phyloP scores from a whole-genome alignment of 1,140 invertebrate genomes.

The Drosophila pseudoobscura region DNA sequence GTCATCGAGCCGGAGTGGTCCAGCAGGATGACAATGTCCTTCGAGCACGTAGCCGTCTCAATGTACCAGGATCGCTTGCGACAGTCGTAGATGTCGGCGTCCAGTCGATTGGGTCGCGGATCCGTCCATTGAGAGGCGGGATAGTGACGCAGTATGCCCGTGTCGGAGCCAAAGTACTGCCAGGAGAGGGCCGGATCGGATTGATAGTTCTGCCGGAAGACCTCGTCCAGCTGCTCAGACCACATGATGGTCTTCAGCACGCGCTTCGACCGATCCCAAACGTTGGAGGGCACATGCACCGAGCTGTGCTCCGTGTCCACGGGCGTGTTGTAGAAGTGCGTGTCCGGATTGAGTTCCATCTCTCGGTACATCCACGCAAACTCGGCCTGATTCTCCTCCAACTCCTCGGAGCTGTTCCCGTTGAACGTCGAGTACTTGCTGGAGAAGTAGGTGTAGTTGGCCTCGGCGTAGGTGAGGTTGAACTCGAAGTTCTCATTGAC shows the following conservation, averaged over 20 bases:
- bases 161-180: slow-evolving; percentile 98
- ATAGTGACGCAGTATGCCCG: slow-evolving; percentile 95
- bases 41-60: slow-evolving; percentile 97
- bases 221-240: slow-evolving; percentile 92
- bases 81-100: slow-evolving; percentile 91
- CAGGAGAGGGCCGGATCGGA: slow-evolving; percentile 94
- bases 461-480: slow-evolving; percentile 76
- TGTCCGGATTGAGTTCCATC: slow-evolving; percentile 87
- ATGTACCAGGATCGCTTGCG: slow-evolving; percentile 96
- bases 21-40: slow-evolving; percentile 97
- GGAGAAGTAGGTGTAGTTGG: slow-evolving; percentile 87
- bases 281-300: slow-evolving; percentile 97
- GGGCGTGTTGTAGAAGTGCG: slow-evolving; percentile 92
- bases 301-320: slow-evolving; percentile 93
- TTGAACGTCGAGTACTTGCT: slow-evolving; percentile 87
- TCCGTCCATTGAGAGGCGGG: slow-evolving; percentile 88
- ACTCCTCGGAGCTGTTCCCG: slow-evolving; percentile 54
- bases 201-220: slow-evolving; percentile 93
- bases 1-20: slow-evolving; percentile 99
- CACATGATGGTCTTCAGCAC: slow-evolving; percentile 91
- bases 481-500: slow-evolving; percentile 86
- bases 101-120: slow-evolving; percentile 79
- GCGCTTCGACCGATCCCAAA: slow-evolving; percentile 89
- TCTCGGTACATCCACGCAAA: slow-evolving; percentile 78
- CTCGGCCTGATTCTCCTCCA: slow-evolving; percentile 27